Conservation (phyloP, 2,113 vertebrate species). For the Serilophus lunatus region DNA sequence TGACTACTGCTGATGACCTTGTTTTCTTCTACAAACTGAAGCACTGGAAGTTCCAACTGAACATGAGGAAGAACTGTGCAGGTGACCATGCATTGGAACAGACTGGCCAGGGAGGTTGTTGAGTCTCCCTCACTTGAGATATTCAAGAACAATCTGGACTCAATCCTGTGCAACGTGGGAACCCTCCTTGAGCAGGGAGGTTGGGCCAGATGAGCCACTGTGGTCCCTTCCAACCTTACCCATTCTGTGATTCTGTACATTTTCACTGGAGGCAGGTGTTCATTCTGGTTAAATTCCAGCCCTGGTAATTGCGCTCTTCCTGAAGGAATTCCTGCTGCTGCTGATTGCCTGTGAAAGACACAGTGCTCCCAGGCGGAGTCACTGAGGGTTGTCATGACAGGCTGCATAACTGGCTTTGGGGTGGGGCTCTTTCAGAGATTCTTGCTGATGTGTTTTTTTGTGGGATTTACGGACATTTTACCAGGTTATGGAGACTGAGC, state of each 20-base stretch:
- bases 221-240: not conserved
- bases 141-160: not conserved
- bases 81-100: not conserved
- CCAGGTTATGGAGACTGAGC: not conserved
- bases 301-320: not conserved
- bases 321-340: not conserved
- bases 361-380: not conserved
- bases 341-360: not conserved
- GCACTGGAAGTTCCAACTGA: not conserved
- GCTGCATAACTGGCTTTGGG: not conserved
- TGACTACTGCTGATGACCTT: not conserved
- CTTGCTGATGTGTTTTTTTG: not conserved
- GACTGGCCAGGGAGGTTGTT: not conserved
- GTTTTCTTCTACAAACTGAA: not conserved
- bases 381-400: not conserved
- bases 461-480: not conserved
- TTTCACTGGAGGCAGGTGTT: not conserved
- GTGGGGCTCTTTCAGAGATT: not conserved
- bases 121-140: not conserved
- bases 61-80: not conserved
- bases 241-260: not conserved
- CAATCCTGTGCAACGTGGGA: rapidly evolving
- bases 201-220: not conserved
- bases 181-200: not conserved
- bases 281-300: not conserved